Percentiles rank a stretch among this genome's conserved stretches.
Evolutionary conservation across 2,113 vertebrate genomes (phyloP).

Genomic region (Ptilorrhoa leucosticta): DNA sequence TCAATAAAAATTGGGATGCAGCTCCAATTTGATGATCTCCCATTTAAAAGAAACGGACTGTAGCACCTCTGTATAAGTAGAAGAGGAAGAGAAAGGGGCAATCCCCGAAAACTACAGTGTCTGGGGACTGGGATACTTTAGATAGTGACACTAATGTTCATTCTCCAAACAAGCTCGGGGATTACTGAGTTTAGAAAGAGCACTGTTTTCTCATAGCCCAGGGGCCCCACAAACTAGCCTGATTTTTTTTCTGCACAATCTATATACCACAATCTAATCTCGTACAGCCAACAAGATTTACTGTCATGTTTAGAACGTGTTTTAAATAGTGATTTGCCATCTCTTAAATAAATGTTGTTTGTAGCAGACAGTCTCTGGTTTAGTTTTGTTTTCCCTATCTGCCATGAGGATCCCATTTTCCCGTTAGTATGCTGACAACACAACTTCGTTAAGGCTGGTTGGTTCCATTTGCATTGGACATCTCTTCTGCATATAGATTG

Average conservation of each 20-base stretch:
- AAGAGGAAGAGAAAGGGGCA: neutral
- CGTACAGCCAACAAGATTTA: neutral
- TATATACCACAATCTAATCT: slow-evolving; percentile 3
- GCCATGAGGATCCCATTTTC: slow-evolving; percentile 39
- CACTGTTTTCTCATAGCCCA: neutral
- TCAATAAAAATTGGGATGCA: neutral
- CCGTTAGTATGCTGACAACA: slow-evolving; percentile 87
- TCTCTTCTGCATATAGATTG: slow-evolving; percentile 92
- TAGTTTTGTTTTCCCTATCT: slow-evolving; percentile 22
- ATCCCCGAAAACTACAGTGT: neutral
- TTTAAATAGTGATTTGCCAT: slow-evolving; percentile 45
- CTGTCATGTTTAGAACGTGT: neutral
- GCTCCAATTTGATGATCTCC: neutral
- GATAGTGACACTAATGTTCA: neutral
- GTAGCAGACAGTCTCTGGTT: neutral
- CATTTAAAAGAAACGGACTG: neutral
- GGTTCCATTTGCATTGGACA: slow-evolving; percentile 94
- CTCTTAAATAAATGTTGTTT: slow-evolving; percentile 31
- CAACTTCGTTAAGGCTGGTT: slow-evolving; percentile 88
- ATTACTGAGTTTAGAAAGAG: neutral
- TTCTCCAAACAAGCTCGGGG: neutral
- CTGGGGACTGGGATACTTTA: neutral
- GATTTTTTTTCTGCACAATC: neutral
- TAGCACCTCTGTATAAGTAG: neutral
- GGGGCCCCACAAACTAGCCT: neutral